Evolutionary conservation across 2,888 invertebrate species (phyloP).

Genomic region (Zele albiditarsus): DNA sequence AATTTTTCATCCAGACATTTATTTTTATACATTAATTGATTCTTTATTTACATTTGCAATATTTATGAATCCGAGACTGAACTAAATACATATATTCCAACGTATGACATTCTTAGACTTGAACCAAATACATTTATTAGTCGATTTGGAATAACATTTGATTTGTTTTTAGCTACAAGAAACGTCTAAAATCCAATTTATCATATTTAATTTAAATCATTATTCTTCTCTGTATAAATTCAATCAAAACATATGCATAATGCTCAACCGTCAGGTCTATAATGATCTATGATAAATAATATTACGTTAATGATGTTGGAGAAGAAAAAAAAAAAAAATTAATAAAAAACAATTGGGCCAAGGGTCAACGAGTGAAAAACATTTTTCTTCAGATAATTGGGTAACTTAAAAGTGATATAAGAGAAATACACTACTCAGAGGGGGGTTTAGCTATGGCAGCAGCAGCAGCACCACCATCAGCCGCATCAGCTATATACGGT

Average conservation of each 20-base stretch:
- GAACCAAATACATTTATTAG: too few species aligned
- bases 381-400: constrained; percentile 11
- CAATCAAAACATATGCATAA: background rate
- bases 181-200: too few species aligned
- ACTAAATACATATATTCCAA: too few species aligned
- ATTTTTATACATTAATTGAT: too few species aligned
- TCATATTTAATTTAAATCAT: too few species aligned
- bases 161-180: too few species aligned
- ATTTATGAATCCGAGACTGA: too few species aligned
- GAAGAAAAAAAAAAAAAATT: background rate
- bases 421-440: constrained; percentile 5
- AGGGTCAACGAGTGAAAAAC: constrained; percentile 9
- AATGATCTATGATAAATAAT: background rate
- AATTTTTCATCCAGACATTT: too few species aligned
- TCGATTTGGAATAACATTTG: too few species aligned
- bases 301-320: background rate
- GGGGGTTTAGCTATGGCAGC: background rate
- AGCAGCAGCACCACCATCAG: background rate
- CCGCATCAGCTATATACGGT: background rate
- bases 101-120: too few species aligned
- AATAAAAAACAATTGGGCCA: background rate
- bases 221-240: too few species aligned
- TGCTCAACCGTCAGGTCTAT: background rate
- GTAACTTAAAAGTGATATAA: background rate
- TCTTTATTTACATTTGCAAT: too few species aligned